These are phyloP conservation scores for Drosophila lacicola DNA, from an alignment of 2,888 invertebrate genomes.

Conservation along the genomic window DNA sequence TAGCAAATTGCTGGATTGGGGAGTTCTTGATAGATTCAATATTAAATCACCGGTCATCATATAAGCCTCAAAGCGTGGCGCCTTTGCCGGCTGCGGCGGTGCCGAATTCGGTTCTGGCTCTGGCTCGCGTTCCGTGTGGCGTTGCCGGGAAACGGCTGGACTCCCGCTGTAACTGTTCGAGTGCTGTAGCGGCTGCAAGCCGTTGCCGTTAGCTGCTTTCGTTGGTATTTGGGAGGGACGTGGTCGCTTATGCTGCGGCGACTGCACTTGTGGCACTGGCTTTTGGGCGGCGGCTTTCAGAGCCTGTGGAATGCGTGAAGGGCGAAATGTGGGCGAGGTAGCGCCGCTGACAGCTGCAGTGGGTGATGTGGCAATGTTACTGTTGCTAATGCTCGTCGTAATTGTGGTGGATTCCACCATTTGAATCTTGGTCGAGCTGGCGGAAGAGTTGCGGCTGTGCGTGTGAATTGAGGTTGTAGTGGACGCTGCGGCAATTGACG, in stretches of 20 bases:
- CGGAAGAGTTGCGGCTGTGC: constrained; percentile 82
- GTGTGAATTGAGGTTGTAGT: constrained; percentile 56
- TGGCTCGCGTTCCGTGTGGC: constrained; percentile 48
- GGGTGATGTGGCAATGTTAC: constrained; percentile 58
- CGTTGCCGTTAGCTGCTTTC: constrained; percentile 75
- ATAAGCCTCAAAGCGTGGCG: constrained; percentile 93
- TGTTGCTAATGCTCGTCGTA: constrained; percentile 60
- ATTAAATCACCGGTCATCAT: constrained; percentile 99
- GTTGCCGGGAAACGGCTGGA: constrained; percentile 65
- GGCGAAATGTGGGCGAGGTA: constrained; percentile 85
- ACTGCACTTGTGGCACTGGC: constrained; percentile 81
- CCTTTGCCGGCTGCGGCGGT: constrained; percentile 83
- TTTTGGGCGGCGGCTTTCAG: constrained; percentile 81
- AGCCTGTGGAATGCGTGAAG: constrained; percentile 87
- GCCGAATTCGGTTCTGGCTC: constrained; percentile 82
- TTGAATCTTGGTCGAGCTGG: constrained; percentile 82
- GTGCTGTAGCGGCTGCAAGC: constrained; percentile 64
- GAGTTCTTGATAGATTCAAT: constrained; percentile 94
- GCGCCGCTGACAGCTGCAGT: constrained; percentile 55
- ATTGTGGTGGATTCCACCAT: constrained; percentile 74
- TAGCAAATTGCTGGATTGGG: constrained; percentile 88
- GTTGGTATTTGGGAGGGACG: constrained; percentile 85
- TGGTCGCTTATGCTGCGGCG: constrained; percentile 84
- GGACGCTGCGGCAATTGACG: constrained; percentile 32
- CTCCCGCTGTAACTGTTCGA: constrained; percentile 80